phyloP scores from a whole-genome alignment of 2,797 vertebrate genomes.

The Falco columbarius region DNA sequence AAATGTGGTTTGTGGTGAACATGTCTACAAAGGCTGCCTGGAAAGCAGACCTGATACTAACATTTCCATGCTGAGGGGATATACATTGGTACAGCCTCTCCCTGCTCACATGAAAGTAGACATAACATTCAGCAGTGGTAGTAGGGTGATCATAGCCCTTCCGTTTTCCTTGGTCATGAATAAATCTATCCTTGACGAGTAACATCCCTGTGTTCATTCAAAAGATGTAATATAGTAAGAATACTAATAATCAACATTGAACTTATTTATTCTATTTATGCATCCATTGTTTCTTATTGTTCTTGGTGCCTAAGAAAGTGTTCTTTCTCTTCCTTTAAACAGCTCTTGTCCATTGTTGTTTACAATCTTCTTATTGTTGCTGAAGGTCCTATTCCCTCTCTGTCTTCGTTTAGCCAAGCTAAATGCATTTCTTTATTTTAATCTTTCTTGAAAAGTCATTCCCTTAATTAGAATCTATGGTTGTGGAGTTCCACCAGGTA shows the following conservation, averaged over 20 bases:
- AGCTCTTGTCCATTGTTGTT: constrained; percentile 30
- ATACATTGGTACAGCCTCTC: background rate
- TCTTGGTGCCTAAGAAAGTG: background rate
- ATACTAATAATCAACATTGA: background rate
- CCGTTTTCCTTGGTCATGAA: background rate
- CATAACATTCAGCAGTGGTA: background rate
- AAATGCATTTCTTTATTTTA: constrained; percentile 60
- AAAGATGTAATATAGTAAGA: background rate
- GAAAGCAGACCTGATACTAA: background rate
- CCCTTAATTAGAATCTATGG: constrained; percentile 65
- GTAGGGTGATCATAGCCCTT: background rate
- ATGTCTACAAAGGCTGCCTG: background rate
- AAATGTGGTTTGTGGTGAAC: background rate
- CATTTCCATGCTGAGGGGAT: background rate
- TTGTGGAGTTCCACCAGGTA: constrained; percentile 4
- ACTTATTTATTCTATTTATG: background rate
- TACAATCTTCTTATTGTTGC: constrained; percentile 31
- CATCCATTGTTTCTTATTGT: background rate
- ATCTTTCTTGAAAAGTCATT: constrained; percentile 68
- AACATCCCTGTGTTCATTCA: background rate
- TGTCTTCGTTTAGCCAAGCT: constrained; percentile 28
- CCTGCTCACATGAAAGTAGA: background rate
- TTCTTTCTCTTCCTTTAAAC: constrained; percentile 32
- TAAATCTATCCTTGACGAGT: background rate
- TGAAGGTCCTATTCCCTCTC: background rate